Evolutionary conservation across 2,888 invertebrate genomes (phyloP).

Genomic region (Zaprionus lineosus): DNA sequence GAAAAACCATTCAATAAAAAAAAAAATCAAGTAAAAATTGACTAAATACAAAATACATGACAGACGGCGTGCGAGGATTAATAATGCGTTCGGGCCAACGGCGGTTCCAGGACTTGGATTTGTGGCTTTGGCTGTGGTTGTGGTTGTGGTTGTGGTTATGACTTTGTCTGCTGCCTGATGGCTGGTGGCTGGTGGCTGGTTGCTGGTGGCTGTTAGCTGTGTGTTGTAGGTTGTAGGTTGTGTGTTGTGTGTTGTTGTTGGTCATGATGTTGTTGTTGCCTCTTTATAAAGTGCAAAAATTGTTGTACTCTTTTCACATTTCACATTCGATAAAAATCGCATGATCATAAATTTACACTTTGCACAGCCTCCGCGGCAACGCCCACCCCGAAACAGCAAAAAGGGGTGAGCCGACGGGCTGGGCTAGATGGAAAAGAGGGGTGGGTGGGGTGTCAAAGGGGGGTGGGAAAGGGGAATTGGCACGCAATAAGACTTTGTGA

Average conservation of each 20-base stretch:
- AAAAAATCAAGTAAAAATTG: conserved; percentile 55
- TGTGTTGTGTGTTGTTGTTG: too few species aligned
- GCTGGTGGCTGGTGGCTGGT: conserved; percentile 6
- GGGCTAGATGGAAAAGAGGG: too few species aligned
- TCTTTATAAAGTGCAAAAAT: conserved; percentile 80
- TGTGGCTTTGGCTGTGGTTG: conserved; percentile 9
- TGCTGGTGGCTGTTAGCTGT: conserved; percentile 5
- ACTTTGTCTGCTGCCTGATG: not conserved
- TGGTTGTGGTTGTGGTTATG: conserved; percentile 6
- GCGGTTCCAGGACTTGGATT: conserved; percentile 19
- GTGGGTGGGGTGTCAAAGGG: conserved; percentile 11
- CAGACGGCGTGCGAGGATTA: conserved; percentile 79
- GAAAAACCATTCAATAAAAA: conserved; percentile 68
- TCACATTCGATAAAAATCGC: conserved; percentile 81
- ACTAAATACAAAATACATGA: conserved; percentile 77
- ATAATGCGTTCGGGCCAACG: conserved; percentile 70
- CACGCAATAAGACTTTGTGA: conserved; percentile 57
- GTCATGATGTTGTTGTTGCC: conserved; percentile 31
- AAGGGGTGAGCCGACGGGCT: conserved; percentile 42
- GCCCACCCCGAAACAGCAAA: conserved; percentile 60
- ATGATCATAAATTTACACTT: conserved; percentile 83
- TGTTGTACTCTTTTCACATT: conserved; percentile 72
- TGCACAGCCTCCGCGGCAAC: conserved; percentile 82
- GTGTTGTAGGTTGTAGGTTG: too few species aligned
- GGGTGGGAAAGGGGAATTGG: conserved; percentile 18